Percentiles rank a stretch among this genome's conserved stretches.
These are phyloP conservation scores for Mycalesis mineus DNA, from an alignment of 2,888 invertebrate genomes.

Conservation along the genomic window DNA sequence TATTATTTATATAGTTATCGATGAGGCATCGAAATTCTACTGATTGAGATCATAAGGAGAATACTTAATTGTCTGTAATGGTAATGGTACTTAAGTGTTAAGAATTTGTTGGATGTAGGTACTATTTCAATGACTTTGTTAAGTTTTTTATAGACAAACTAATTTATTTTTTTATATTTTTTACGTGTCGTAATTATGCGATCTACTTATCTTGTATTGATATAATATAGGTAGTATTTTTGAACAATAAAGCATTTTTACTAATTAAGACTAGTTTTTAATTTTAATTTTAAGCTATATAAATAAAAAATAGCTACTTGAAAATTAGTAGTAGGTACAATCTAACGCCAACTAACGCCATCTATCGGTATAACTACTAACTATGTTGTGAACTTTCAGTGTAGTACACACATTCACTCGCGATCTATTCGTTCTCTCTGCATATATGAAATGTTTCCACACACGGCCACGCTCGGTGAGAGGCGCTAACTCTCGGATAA, in stretches of 20 bases:
- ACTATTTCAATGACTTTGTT: not conserved
- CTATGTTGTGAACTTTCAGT: constrained; percentile 6
- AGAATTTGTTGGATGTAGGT: not conserved
- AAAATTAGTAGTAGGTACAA: not conserved
- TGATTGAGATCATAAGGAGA: not conserved
- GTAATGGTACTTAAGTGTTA: not conserved
- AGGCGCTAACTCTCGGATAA: not conserved
- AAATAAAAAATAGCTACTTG: no score
- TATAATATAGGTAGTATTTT: no score
- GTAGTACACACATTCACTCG: constrained; percentile 2
- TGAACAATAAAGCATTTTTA: no score
- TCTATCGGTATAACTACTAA: constrained; percentile 8
- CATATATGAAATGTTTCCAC: constrained; percentile 8
- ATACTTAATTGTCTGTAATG: not conserved
- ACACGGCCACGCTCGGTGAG: constrained; percentile 8
- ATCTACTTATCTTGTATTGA: no score
- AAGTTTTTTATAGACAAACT: not conserved
- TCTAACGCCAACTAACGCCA: constrained; percentile 13
- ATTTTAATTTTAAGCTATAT: no score
- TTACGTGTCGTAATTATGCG: no score
- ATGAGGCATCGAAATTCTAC: constrained; percentile 11
- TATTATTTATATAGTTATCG: constrained; percentile 6
- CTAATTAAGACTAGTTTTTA: no score
- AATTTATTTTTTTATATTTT: no score
- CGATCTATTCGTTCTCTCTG: not conserved